Base-by-base conservation (phyloP, 2,113 vertebrate species). In the Setophaga kirtlandii region DNA sequence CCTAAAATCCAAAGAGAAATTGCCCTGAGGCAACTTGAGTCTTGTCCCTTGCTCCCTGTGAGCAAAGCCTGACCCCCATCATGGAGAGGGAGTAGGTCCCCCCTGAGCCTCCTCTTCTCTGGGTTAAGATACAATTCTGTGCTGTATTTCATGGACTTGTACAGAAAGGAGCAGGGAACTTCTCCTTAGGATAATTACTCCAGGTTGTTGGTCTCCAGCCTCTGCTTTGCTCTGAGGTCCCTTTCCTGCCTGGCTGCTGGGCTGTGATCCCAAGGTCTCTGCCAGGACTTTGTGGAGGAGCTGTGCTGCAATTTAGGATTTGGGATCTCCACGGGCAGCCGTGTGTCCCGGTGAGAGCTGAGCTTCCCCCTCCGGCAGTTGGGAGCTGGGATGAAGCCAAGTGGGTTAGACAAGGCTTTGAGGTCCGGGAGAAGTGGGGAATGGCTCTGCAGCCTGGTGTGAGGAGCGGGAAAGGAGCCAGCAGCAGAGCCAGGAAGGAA, bases 351-450 rank as follows among this genome's bases (percentile, higher is more conserved):
- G 84, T 9, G 6, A 59, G 81, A 94, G 44, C 46, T n/a, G 77
- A 90, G 88, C 46, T 58, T 93, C 17, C 16, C 69, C 64, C 74
- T 82, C 75, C 0, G 35, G 82, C 83, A 59, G 7, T 22, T 59
- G 0, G 1, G 69, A 74, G 89, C 86, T 95, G 96, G 90, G 86
- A 62, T 21, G 15, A 2, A 50, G 92, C 95, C 96, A 94, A 95
- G 85, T 74, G 75, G 92, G 92, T 92, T 21, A 94, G 88, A 30
- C 33, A 73, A 87, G 94, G 56, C 90, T 94, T 79, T 68, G 91
- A 96, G 95, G 91, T 67, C 56, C 11, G 8, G 4, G 59, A 74
- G 68, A 76, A 55, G 6, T 3, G 33, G 52, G 75, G 63, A 55
- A 81, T 23, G 70, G 84, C 89, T 82, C 82, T 30, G 74, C 62